Conservation (phyloP, 2,888 invertebrate species). For the Drosophila parthenogenetica region DNA sequence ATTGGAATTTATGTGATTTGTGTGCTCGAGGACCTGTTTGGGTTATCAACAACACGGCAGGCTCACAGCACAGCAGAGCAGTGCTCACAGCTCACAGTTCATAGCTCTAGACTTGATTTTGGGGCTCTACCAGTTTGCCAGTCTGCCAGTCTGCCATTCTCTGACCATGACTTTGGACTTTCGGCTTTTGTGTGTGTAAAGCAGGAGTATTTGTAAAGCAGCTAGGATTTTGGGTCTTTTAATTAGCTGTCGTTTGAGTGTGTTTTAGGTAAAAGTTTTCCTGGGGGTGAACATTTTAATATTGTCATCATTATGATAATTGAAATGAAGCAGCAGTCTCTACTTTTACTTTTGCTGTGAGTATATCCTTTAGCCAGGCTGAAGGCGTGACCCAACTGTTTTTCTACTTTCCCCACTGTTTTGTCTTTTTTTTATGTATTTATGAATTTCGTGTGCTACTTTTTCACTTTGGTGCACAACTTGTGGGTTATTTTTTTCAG, state of each 20-base stretch:
- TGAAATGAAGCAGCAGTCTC: conserved; percentile 65
- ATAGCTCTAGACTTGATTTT: conserved; percentile 3
- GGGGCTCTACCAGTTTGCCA: conserved; percentile 7
- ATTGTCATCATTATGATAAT: conserved; percentile 78
- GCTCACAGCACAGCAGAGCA: conserved; percentile 22
- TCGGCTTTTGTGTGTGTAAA: conserved; percentile 41
- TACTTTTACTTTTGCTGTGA: conserved; percentile 3
- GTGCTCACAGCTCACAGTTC: neutral
- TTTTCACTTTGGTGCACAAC: conserved; percentile 55
- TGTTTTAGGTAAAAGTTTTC: conserved; percentile 32
- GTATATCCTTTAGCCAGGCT: conserved; percentile 38
- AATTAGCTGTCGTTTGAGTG: conserved; percentile 60
- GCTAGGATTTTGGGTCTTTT: conserved; percentile 62
- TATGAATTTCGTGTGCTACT: conserved; percentile 67
- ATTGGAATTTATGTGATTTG: conserved; percentile 81
- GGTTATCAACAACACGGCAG: conserved; percentile 79
- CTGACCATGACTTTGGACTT: conserved; percentile 72
- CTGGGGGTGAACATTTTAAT: conserved; percentile 41
- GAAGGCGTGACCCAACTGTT: conserved; percentile 61
- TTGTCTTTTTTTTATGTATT: conserved; percentile 40
- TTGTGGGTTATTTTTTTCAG: conserved; percentile 42
- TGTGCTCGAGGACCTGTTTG: conserved; percentile 78
- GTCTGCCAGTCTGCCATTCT: neutral
- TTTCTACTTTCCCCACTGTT: conserved; percentile 10
- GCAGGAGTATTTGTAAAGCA: conserved; percentile 20